Evolutionary conservation across 2,888 invertebrate genomes (phyloP), one percentile per base, ranked within the genome.

Genomic region (Leistus spinibarbis): DNA sequence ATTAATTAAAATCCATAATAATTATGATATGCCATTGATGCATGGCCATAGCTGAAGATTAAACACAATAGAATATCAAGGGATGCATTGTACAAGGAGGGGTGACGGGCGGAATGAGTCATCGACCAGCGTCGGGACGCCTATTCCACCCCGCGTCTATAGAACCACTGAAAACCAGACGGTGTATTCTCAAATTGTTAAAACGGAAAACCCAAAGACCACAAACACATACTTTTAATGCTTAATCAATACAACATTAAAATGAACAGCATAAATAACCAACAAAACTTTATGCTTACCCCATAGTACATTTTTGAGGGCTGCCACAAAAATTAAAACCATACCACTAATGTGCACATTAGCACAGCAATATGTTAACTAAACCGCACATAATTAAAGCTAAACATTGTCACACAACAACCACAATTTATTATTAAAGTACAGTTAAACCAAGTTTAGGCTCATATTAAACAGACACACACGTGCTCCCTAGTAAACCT

Each of bases 271-370:
- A 40, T 23, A 64, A 16, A 64, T 27, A 64, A 64, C 70, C 40
- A 24, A 24, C 64, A 60, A 13, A 56, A 56, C 16, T 56, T 13
- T 56, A 60, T 22, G 7, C 10, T 75, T 75, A 75, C 75, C 75
- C 75, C 75, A 56, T 75, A 75, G 54, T 75, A 75, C 64, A 68
- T 69, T 75, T 69, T 54, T 64, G 69, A 5, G 73, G 73, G 53
- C 19, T 24, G 60, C 54, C 69, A 75, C 63, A 73, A 67, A 53
- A 54, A 67, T 73, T 73, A 56, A 20, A 60, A 60, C 16, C 10
- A 60, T 13, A 16, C 16, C 56, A 1, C 19, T 56, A 56, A 56
- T 16, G 40, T 19, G 19, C n/a, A n/a, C n/a, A n/a, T n/a, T n/a
- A n/a, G n/a, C n/a, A 60, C 60, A 10, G 60, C 60, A 60, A 19